Percentiles rank a stretch among this genome's conserved stretches.
Conservation (phyloP, 92 coral and sea anemone genomes). For the Epizoanthus illoricatus region DNA sequence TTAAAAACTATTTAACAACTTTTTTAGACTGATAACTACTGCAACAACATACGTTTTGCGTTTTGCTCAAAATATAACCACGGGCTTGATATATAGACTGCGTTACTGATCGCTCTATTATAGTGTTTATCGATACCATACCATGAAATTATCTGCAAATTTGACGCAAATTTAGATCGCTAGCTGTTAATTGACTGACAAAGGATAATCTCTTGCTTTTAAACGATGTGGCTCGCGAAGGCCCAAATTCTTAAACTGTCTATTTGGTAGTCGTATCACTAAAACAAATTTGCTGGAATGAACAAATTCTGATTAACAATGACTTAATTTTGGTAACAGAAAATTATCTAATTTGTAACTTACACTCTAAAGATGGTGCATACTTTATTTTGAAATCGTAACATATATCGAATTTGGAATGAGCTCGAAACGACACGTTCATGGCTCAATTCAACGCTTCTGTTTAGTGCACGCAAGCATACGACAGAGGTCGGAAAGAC, state of each 20-base stretch:
- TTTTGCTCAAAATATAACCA: not conserved
- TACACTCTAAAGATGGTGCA: not conserved
- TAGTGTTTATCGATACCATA: too few species aligned
- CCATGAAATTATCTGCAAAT: not conserved
- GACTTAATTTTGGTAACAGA: not conserved
- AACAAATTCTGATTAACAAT: slow-evolving; percentile 3
- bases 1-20: not conserved
- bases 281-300: not conserved
- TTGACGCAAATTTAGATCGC: not conserved
- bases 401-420: not conserved
- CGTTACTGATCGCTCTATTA: too few species aligned
- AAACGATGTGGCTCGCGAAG: not conserved
- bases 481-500: not conserved
- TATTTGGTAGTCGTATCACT: not conserved
- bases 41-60: not conserved
- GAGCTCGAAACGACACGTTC: not conserved
- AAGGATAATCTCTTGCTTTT: not conserved
- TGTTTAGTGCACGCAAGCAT: not conserved
- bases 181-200: not conserved
- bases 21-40: not conserved
- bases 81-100: not conserved
- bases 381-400: not conserved
- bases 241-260: not conserved
- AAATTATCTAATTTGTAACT: slow-evolving; percentile 30
- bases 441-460: too few species aligned